Evolutionary conservation across 2,888 invertebrate species (phyloP).

Genomic region (Timema cristinae): DNA sequence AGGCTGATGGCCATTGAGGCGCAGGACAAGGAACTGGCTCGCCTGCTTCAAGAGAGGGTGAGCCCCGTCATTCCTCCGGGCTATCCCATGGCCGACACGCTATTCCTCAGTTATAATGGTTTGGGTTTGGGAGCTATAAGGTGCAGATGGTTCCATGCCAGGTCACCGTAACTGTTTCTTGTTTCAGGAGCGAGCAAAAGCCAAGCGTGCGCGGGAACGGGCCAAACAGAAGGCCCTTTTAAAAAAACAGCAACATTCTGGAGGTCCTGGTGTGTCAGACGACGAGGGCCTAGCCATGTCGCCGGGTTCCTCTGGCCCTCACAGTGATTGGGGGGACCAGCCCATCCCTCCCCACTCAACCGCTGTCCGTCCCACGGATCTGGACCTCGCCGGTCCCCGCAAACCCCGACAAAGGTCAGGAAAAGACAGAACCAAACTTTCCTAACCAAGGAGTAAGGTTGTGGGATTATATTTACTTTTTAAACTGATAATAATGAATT

Average conservation of each 20-base stretch:
- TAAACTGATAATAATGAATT: no score
- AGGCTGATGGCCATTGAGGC: constrained; percentile 71
- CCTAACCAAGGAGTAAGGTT: no score
- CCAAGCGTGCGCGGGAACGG: constrained; percentile 64
- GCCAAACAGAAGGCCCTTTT: constrained; percentile 58
- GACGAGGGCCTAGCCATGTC: constrained; percentile 25
- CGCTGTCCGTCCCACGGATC: constrained; percentile 29
- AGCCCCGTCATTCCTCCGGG: constrained; percentile 15
- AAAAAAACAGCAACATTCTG: constrained; percentile 39
- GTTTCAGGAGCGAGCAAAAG: constrained; percentile 62
- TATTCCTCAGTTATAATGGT: no score
- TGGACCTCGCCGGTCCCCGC: constrained; percentile 25
- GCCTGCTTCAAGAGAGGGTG: constrained; percentile 65
- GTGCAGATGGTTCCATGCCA: no score
- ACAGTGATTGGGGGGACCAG: constrained; percentile 18
- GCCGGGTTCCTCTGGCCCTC: neutral
- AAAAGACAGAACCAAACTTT: no score
- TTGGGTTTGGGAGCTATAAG: no score
- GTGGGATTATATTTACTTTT: no score
- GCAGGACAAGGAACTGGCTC: constrained; percentile 73
- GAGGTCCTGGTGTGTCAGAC: constrained; percentile 17
- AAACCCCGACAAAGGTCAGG: constrained; percentile 3
- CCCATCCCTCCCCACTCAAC: constrained; percentile 15
- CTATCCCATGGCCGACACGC: no score
- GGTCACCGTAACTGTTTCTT: neutral